These are phyloP conservation scores for Ammodytes dubius DNA, from an alignment of 2,113 vertebrate species.

Conservation along the genomic window DNA sequence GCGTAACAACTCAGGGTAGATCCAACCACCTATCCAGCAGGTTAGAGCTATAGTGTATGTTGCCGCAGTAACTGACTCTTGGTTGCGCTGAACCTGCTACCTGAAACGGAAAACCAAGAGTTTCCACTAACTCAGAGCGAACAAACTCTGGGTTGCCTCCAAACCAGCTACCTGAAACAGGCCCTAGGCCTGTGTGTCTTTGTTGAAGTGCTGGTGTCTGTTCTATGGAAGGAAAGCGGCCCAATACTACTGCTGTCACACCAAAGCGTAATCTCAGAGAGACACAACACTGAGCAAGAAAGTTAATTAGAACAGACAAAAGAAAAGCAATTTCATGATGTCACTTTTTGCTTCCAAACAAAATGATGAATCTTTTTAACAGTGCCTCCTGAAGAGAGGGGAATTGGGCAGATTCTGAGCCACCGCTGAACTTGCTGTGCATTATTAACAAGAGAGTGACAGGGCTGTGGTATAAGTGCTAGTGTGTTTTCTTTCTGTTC, in stretches of 20 bases:
- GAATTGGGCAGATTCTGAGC: not conserved
- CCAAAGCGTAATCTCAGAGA: conserved; percentile 19
- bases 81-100: too few relatives aligned
- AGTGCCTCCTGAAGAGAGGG: conserved; percentile 16
- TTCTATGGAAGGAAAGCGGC: not conserved
- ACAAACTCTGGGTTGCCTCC: too few relatives aligned
- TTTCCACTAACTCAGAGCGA: too few relatives aligned
- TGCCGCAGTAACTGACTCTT: too few relatives aligned
- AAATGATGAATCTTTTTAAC: conserved; percentile 52
- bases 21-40: too few relatives aligned
- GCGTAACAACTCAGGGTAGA: too few relatives aligned
- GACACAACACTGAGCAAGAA: conserved; percentile 34
- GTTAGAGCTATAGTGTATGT: too few relatives aligned
- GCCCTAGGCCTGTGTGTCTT: not conserved
- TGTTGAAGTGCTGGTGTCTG: not conserved
- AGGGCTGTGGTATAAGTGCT: conserved; percentile 6
- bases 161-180: too few relatives aligned
- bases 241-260: conserved; percentile 21
- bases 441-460: conserved; percentile 41
- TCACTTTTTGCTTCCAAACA: conserved; percentile 55
- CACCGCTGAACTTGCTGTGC: conserved; percentile 16
- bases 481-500: conserved; percentile 13
- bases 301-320: conserved; percentile 71
- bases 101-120: too few relatives aligned
- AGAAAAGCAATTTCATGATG: conserved; percentile 54